phyloP scores from a whole-genome alignment of 2,888 invertebrate genomes.

The Lutraria lutraria region DNA sequence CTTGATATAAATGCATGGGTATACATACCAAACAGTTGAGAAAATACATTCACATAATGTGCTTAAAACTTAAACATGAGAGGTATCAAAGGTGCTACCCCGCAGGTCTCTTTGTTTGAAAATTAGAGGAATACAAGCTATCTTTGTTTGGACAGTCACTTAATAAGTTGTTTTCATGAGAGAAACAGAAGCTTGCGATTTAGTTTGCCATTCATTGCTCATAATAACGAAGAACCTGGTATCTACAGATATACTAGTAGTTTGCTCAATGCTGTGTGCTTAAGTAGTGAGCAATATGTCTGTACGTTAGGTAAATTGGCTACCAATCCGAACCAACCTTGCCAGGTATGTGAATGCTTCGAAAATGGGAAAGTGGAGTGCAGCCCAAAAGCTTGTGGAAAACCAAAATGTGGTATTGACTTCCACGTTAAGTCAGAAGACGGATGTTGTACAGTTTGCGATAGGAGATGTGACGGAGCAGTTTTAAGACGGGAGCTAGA shows the following conservation, averaged over 20 bases:
- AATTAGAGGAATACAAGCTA: too few species aligned
- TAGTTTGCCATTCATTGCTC: too few species aligned
- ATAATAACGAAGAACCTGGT: too few species aligned
- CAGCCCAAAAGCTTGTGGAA: not conserved
- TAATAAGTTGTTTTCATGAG: too few species aligned
- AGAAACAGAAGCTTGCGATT: too few species aligned
- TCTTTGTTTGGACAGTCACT: too few species aligned
- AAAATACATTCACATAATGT: too few species aligned
- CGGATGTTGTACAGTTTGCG: conserved; percentile 32
- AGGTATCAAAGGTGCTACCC: too few species aligned
- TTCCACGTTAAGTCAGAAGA: not conserved
- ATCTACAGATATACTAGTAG: not conserved
- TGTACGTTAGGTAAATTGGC: conserved; percentile 3
- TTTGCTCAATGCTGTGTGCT: not conserved
- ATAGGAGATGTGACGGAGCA: not conserved
- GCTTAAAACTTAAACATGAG: too few species aligned
- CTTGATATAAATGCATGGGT: too few species aligned
- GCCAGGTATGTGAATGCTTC: conserved; percentile 30
- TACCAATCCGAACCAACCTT: conserved; percentile 3
- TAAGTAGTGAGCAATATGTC: not conserved
- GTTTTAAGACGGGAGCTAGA: not conserved
- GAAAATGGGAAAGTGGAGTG: not conserved
- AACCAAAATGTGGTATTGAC: conserved; percentile 5
- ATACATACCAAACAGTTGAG: too few species aligned
- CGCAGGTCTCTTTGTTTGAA: too few species aligned